Evolutionary conservation across 1,140 invertebrate species (phyloP).

Genomic region (Nasonia giraulti): DNA sequence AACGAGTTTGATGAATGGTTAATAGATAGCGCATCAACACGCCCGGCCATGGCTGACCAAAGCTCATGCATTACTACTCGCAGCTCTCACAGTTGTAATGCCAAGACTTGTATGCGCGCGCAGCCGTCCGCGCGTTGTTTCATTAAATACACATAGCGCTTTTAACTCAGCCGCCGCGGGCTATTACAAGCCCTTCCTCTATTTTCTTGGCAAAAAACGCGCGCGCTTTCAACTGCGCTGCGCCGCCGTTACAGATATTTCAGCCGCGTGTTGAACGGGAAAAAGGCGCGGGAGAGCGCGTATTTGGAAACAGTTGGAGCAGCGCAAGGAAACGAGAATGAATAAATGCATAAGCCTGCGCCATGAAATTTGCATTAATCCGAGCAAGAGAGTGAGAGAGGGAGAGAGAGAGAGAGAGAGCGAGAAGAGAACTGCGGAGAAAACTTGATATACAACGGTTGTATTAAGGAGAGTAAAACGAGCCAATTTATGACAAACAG

Average conservation of each 20-base stretch:
- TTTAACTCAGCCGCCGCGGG: background rate
- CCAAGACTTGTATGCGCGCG: background rate
- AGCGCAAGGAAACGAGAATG: background rate
- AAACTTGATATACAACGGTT: background rate
- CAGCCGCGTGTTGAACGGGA: background rate
- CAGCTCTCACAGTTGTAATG: background rate
- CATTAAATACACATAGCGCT: background rate
- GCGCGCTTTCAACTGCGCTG: too few relatives aligned
- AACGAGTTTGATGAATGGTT: too few relatives aligned
- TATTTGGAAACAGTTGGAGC: background rate
- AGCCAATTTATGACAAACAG: slow-evolving; percentile 33
- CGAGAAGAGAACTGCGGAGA: too few relatives aligned
- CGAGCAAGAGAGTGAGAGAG: background rate
- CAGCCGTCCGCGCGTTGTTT: background rate
- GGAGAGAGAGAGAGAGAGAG: background rate
- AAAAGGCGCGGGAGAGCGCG: background rate
- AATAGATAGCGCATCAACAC: too few relatives aligned
- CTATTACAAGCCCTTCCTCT: background rate
- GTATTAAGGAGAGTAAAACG: slow-evolving; percentile 10
- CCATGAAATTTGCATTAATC: slow-evolving; percentile 30
- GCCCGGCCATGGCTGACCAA: background rate
- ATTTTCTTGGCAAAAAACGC: background rate
- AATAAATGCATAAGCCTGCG: slow-evolving; percentile 23
- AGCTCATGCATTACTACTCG: background rate
- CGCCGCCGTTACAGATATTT: background rate